Conservation (phyloP, 2,888 invertebrate species). For the Exephanes ischioxanthus region DNA sequence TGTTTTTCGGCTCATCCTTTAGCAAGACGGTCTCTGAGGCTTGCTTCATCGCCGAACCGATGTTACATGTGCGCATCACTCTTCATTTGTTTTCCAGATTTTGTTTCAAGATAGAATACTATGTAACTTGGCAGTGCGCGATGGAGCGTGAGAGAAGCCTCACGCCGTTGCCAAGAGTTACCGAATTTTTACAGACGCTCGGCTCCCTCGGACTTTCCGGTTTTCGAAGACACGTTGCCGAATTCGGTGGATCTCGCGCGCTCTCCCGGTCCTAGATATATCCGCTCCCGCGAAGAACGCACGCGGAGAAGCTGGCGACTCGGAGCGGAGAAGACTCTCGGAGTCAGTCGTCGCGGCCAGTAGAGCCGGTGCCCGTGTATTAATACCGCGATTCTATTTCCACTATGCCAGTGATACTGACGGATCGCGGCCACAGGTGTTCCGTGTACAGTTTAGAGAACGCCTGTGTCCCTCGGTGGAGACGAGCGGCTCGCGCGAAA, state of each 20-base stretch:
- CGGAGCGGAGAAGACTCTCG: background rate
- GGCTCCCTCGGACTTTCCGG: background rate
- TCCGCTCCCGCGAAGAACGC: constrained; percentile 3
- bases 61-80: background rate
- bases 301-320: background rate
- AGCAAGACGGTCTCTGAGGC: background rate
- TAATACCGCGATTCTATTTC: constrained; percentile 78
- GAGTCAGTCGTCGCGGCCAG: constrained; percentile 14
- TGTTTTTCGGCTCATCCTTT: background rate
- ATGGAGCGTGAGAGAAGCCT: constrained; percentile 18
- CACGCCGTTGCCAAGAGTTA: constrained; percentile 16
- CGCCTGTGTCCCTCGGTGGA: constrained; percentile 7
- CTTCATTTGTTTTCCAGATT: background rate
- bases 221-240: background rate
- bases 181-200: constrained; percentile 70
- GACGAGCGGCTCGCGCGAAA: constrained; percentile 27
- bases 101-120: background rate
- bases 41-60: background rate
- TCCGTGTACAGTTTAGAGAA: constrained; percentile 65
- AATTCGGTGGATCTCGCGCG: constrained; percentile 6
- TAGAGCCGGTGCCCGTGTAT: constrained; percentile 66
- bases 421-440: constrained; percentile 80
- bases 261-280: background rate
- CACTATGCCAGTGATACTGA: constrained; percentile 71
- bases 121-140: constrained; percentile 13